phyloP scores from a whole-genome alignment of 2,888 invertebrate genomes.

The Lithodes maja region DNA sequence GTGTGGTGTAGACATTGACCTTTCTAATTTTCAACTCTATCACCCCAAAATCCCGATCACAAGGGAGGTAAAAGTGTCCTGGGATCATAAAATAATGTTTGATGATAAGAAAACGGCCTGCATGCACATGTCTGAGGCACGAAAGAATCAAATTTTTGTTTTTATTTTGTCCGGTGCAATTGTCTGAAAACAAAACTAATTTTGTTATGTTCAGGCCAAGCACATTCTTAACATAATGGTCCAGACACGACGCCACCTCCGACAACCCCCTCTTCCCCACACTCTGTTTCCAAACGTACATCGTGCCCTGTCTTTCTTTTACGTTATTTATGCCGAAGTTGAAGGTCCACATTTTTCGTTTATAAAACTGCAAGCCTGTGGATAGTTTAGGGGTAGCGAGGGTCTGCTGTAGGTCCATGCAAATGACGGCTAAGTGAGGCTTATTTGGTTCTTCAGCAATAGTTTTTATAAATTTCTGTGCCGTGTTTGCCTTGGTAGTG shows the following conservation, averaged over 20 bases:
- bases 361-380: slow-evolving; percentile 23
- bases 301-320: not conserved
- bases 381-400: not conserved
- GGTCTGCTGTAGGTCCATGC: slow-evolving; percentile 29
- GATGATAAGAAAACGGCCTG: not conserved
- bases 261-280: not conserved
- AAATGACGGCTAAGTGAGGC: not conserved
- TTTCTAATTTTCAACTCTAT: not conserved
- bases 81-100: slow-evolving; percentile 33
- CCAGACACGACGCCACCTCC: slow-evolving; percentile 28
- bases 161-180: slow-evolving; percentile 32
- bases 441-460: not conserved
- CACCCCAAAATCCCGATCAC: slow-evolving; percentile 14
- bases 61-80: slow-evolving; percentile 23
- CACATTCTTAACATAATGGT: not conserved
- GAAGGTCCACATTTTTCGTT: slow-evolving; percentile 26
- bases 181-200: slow-evolving; percentile 33
- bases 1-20: not conserved
- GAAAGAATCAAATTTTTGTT: slow-evolving; percentile 24
- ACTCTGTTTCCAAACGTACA: slow-evolving; percentile 31
- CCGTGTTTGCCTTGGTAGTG: not conserved
- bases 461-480: not conserved
- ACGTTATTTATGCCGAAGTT: slow-evolving; percentile 14
- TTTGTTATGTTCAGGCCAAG: not conserved
- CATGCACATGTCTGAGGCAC: not conserved